Evolutionary conservation across 37 sponge, comb jelly and placozoan genomes (phyloP).

Genomic region (Ephydatia muelleri): DNA sequence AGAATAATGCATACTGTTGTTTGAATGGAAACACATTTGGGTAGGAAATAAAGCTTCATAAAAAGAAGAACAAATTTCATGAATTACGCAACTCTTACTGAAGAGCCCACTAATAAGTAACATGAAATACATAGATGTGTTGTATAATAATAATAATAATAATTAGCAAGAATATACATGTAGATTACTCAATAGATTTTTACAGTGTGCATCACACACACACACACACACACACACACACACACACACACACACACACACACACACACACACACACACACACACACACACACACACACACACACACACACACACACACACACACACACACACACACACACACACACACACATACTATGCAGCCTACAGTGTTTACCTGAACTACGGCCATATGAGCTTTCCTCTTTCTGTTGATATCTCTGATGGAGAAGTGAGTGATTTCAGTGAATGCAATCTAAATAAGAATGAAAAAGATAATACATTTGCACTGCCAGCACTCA

Average conservation of each 20-base stretch:
- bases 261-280: too few relatives aligned
- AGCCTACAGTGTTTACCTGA: constrained; percentile 3
- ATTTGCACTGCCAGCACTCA: too few relatives aligned
- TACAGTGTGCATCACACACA: not conserved
- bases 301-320: not conserved
- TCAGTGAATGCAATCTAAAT: constrained; percentile 81
- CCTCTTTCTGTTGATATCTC: not conserved
- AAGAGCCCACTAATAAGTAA: too few relatives aligned
- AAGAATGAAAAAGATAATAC: not conserved
- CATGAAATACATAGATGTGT: constrained; percentile 85
- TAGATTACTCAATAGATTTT: not conserved
- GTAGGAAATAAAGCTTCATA: too few relatives aligned
- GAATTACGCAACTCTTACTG: too few relatives aligned
- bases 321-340: not conserved
- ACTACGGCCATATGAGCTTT: not conserved
- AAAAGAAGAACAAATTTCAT: too few relatives aligned
- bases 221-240: not conserved
- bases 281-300: too few relatives aligned
- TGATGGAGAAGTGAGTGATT: constrained; percentile 31
- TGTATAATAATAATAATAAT: not conserved
- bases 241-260: too few relatives aligned
- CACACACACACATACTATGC: not conserved
- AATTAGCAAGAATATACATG: not conserved
- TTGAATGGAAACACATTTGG: too few relatives aligned
- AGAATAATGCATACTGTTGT: too few relatives aligned